Conservation (phyloP, 2,888 invertebrate genomes). For the Rhodophaea formosa region DNA sequence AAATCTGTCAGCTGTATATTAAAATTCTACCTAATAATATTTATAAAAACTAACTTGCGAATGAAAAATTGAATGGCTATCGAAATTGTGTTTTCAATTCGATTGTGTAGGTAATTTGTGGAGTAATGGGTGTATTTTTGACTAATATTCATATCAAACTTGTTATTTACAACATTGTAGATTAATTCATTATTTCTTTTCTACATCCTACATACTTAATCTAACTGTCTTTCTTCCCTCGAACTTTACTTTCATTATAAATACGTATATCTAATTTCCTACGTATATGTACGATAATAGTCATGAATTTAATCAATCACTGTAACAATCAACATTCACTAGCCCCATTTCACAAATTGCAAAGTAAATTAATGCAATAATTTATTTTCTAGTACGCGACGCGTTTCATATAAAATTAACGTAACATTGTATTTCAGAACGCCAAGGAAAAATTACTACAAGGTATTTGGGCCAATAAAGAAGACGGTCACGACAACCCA, state of each 20-base stretch:
- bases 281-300: not conserved
- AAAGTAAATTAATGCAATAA: not conserved
- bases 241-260: not conserved
- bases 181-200: slow-evolving; percentile 25
- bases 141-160: slow-evolving; percentile 47
- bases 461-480: slow-evolving; percentile 78
- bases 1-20: not conserved
- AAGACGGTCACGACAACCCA: slow-evolving; percentile 82
- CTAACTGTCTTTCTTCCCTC: slow-evolving; percentile 24
- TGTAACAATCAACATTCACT: slow-evolving; percentile 12
- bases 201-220: too few relatives aligned
- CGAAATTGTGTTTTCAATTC: slow-evolving; percentile 14
- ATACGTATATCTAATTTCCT: not conserved
- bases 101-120: slow-evolving; percentile 32
- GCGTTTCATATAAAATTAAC: slow-evolving; percentile 11
- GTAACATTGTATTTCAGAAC: slow-evolving; percentile 54
- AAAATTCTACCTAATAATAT: not conserved
- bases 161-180: slow-evolving; percentile 26
- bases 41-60: slow-evolving; percentile 1
- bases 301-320: slow-evolving; percentile 3
- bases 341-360: slow-evolving; percentile 7
- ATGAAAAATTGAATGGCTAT: slow-evolving; percentile 20
- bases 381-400: not conserved
- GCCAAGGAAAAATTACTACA: slow-evolving; percentile 76
- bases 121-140: slow-evolving; percentile 74